These are phyloP conservation scores for Stenotaenia linearis DNA, from an alignment of 2,888 invertebrate species.

Conservation along the genomic window DNA sequence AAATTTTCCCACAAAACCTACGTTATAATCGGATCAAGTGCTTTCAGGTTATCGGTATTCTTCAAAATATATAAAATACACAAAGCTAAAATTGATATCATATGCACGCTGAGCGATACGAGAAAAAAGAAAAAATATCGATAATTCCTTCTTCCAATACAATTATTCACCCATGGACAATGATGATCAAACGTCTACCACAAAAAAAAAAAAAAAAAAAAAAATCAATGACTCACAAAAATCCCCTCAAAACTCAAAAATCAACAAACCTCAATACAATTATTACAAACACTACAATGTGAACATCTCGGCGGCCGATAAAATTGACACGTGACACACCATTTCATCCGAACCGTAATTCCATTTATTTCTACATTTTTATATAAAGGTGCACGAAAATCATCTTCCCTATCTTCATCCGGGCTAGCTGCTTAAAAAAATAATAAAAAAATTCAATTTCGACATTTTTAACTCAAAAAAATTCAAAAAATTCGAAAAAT, in stretches of 20 bases:
- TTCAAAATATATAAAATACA: constrained; percentile 88
- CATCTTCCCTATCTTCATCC: constrained; percentile 96
- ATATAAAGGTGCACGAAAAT: constrained; percentile 91
- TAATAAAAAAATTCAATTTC: background rate
- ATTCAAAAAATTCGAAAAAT: background rate
- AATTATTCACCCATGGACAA: constrained; percentile 97
- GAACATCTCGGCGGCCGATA: constrained; percentile 98
- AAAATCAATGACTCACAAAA: constrained; percentile 34
- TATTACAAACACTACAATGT: constrained; percentile 98
- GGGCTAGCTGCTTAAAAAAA: constrained; percentile 65
- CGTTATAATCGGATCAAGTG: constrained; percentile 66
- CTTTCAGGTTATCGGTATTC: constrained; percentile 70
- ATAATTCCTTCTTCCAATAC: constrained; percentile 94
- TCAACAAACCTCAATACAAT: constrained; percentile 97
- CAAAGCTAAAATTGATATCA: constrained; percentile 92
- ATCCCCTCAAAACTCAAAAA: too few species aligned
- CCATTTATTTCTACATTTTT: constrained; percentile 97
- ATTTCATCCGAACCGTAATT: constrained; percentile 98
- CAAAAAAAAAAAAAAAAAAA: constrained; percentile 39
- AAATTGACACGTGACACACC: constrained; percentile 99
- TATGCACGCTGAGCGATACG: constrained; percentile 90
- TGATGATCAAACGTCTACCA: constrained; percentile 98
- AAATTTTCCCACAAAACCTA: too few species aligned
- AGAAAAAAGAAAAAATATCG: constrained; percentile 99
- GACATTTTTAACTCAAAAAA: background rate